Conservation (phyloP, 2,113 vertebrate genomes). For the Oncorhynchus kisutch region DNA sequence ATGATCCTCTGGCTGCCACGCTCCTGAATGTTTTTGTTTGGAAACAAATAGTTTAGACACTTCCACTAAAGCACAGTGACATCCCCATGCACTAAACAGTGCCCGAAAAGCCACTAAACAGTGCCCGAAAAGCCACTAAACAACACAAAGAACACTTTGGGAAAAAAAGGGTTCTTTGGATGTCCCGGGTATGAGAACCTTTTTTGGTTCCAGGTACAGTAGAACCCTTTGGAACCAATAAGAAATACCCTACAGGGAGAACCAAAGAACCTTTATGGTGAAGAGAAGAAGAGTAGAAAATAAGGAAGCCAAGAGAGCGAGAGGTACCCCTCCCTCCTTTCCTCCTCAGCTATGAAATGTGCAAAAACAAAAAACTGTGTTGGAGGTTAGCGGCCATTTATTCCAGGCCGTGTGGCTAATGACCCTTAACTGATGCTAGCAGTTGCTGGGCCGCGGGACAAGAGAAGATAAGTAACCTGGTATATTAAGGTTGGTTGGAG, state of each 20-base stretch:
- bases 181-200: not conserved
- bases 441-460: constrained; percentile 47
- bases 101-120: not conserved
- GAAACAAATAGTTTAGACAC: not conserved
- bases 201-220: no score
- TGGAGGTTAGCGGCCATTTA: constrained; percentile 70
- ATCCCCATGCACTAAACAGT: not conserved
- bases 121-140: not conserved
- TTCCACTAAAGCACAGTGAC: not conserved
- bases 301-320: not conserved
- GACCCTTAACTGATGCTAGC: constrained; percentile 63
- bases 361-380: constrained; percentile 47
- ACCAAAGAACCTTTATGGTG: no score
- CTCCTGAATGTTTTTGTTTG: not conserved
- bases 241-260: no score
- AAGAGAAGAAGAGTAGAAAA: not conserved
- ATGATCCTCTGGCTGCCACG: not conserved
- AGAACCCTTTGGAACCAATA: no score
- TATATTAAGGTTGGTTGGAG: constrained; percentile 52
- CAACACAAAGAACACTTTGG: not conserved
- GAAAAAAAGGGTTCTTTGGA: not conserved
- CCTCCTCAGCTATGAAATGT: constrained; percentile 32
- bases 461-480: constrained; percentile 66
- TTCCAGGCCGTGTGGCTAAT: constrained; percentile 72
- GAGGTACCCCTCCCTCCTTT: not conserved